Evolutionary conservation across 2,888 invertebrate genomes (phyloP), one percentile per base, ranked within the genome.

Genomic region (Timema podura): DNA sequence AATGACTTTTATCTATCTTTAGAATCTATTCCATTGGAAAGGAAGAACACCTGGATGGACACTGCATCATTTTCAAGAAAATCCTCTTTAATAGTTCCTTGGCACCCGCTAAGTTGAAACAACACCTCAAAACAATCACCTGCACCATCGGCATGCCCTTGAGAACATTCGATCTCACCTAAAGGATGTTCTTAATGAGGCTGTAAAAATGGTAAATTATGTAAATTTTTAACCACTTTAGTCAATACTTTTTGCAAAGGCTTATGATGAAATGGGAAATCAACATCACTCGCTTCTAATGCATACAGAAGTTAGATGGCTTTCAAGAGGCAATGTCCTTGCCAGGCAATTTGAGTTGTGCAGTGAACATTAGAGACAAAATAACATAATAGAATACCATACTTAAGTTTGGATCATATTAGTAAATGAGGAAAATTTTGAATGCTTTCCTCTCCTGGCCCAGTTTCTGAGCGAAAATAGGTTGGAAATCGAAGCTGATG

Each of bases 101-200:
- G 30, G 30, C 30, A 30, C 30, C 30, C 30, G 30, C 30, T 30
- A 30, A 30, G 30, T 3, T 30, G 30, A 30, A 30, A 30, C 30
- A 3, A 30, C 30, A 30, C 30, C 30, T 30, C 2, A 30, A 30
- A 30, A 30, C 30, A 30, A 30, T 30, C 3, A 30, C 30, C 30
- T 3, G 30, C 30, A 30, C 30, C 68, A 64, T 13, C 61, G 6
- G 11, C 11, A 64, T 48, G 64, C 61, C 46, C 47, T 46, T 11
- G 68, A 16, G 16, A 15, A 45, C 51, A 68, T 64, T n/a, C 48
- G 48, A 30, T 16, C 47, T 16, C 11, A 68, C 9, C 46, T 68
- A 68, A 45, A 68, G 48, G 64, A 48, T 16, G 46, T 59, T 64
- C 64, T 64, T 16, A 48, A 48, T 46, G 48, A 68, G 47, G 68